Percentiles rank a stretch among this genome's conserved stretches.
Conservation (phyloP, 2,888 invertebrate genomes). For the Nephrotoma appendiculata region DNA sequence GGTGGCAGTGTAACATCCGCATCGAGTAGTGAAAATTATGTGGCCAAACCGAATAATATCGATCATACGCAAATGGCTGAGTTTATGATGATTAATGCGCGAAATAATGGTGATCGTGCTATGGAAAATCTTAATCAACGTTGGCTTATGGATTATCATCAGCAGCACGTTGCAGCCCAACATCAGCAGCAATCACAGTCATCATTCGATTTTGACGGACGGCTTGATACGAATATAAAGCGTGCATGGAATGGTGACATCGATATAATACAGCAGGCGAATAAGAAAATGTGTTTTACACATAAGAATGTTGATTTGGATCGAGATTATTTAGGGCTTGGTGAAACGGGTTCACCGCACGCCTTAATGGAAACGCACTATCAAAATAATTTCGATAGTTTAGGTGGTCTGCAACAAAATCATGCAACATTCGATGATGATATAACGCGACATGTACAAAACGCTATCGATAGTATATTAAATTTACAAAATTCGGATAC, state of each 20-base stretch:
- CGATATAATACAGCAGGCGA: slow-evolving; percentile 9
- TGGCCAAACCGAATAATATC: background rate
- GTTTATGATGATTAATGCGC: background rate
- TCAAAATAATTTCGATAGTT: slow-evolving; percentile 17
- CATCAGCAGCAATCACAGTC: background rate
- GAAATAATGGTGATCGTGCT: background rate
- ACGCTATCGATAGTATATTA: slow-evolving; percentile 64
- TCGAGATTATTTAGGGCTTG: slow-evolving; percentile 6
- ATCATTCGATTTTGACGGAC: slow-evolving; percentile 6
- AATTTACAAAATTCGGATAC: slow-evolving; percentile 44
- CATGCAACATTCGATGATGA: slow-evolving; percentile 37
- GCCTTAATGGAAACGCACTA: background rate
- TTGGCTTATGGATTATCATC: slow-evolving; percentile 10
- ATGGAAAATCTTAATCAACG: slow-evolving; percentile 6
- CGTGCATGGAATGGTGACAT: slow-evolving; percentile 15
- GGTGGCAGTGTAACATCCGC: background rate
- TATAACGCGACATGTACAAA: slow-evolving; percentile 63
- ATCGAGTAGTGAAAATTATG: background rate
- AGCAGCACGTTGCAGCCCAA: slow-evolving; percentile 10
- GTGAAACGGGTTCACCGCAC: background rate
- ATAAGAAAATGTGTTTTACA: slow-evolving; percentile 14
- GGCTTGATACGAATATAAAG: slow-evolving; percentile 9
- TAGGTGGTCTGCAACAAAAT: slow-evolving; percentile 15
- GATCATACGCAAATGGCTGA: background rate
- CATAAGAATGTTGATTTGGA: slow-evolving; percentile 5